Percentiles rank a stretch among this genome's conserved stretches.
These are phyloP conservation scores for Fringilla coelebs DNA, from an alignment of 2,797 vertebrate species.

Conservation along the genomic window DNA sequence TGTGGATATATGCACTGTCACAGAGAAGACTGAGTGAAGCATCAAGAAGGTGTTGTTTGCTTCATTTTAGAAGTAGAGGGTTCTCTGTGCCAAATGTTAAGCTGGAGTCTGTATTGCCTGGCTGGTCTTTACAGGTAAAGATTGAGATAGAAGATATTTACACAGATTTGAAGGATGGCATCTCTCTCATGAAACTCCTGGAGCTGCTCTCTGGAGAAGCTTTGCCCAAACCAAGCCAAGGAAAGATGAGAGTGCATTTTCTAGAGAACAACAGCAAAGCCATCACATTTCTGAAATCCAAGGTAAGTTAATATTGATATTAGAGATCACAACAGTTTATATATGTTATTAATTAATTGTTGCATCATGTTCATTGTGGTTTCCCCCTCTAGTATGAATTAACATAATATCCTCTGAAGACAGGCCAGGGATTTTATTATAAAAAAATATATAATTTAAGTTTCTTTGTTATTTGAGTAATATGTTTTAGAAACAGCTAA, in stretches of 20 bases:
- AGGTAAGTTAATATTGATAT: conserved; percentile 65
- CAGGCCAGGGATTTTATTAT: not conserved
- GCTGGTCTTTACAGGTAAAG: conserved; percentile 69
- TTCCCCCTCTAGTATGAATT: not conserved
- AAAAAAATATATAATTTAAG: not conserved
- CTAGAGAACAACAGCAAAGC: conserved; percentile 91
- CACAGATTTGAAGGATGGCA: conserved; percentile 82
- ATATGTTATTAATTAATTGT: not conserved
- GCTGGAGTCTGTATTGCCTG: not conserved
- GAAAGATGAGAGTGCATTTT: conserved; percentile 83
- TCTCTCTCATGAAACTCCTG: conserved; percentile 80
- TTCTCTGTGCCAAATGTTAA: not conserved
- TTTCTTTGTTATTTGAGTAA: not conserved
- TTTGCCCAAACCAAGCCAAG: conserved; percentile 77
- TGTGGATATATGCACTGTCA: too few relatives aligned
- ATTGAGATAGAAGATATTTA: conserved; percentile 81
- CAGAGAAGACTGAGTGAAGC: not conserved
- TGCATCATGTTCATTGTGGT: not conserved
- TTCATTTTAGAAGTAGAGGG: not conserved
- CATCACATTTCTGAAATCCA: conserved; percentile 87
- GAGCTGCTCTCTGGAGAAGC: conserved; percentile 84
- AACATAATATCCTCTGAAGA: not conserved
- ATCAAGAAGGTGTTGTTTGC: not conserved
- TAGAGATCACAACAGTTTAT: not conserved
- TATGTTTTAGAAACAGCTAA: not conserved